Evolutionary conservation across 2,797 vertebrate genomes (phyloP).

Genomic region (Sus cebifrons): DNA sequence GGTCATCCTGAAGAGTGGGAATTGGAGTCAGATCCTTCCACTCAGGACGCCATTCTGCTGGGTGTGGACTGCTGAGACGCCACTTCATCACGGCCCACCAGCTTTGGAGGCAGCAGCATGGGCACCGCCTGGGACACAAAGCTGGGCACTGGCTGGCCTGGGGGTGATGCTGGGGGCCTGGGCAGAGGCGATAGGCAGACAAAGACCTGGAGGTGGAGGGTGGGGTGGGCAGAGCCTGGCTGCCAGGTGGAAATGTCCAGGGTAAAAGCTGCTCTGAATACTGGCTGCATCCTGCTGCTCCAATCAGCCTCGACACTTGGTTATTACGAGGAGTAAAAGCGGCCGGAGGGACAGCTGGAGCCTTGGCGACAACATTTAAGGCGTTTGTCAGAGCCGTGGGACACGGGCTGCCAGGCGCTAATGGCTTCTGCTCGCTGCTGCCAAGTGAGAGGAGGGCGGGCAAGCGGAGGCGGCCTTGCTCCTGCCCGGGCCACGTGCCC

Average conservation of each 20-base stretch:
- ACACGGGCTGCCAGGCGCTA: constrained; percentile 84
- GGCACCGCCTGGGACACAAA: constrained; percentile 3
- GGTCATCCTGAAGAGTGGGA: neutral
- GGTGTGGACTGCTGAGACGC: neutral
- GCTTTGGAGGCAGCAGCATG: neutral
- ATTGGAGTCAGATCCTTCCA: neutral
- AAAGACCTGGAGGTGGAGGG: constrained; percentile 73
- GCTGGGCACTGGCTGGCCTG: neutral
- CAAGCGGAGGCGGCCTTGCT: constrained; percentile 70
- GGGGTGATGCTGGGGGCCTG: neutral
- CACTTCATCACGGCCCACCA: neutral
- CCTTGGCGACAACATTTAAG: constrained; percentile 89
- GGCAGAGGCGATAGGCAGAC: constrained; percentile 81
- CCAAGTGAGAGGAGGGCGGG: constrained; percentile 80
- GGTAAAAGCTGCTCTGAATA: constrained; percentile 87
- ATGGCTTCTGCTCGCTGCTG: constrained; percentile 83
- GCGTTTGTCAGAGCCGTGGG: constrained; percentile 83
- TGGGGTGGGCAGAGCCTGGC: constrained; percentile 52
- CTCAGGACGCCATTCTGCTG: neutral
- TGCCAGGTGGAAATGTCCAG: constrained; percentile 72
- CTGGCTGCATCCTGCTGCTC: constrained; percentile 87
- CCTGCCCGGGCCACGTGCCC: constrained; percentile 70
- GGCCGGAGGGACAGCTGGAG: constrained; percentile 91
- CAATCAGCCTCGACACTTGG: constrained; percentile 89
- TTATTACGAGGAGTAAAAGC: constrained; percentile 91